Base-by-base conservation (phyloP, 2,113 vertebrate genomes). In the Myotis davidii region DNA sequence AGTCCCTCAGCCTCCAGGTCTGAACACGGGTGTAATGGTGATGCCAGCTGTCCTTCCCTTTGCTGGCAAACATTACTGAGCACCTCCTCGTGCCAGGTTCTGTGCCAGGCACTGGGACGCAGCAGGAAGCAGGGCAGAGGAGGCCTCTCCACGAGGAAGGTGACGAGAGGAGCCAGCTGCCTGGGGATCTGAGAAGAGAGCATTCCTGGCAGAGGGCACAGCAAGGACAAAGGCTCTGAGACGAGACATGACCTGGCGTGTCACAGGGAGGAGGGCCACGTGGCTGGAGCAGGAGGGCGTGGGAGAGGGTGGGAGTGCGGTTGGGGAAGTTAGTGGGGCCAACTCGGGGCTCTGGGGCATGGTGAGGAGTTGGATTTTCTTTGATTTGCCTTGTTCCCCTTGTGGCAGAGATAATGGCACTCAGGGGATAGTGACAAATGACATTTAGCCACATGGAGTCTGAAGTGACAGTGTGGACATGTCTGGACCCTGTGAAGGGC, bases 11-110 rank as follows among this genome's bases (percentile, higher is more conserved):
- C 65, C 85, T 56, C 59, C 12, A 42, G 37, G 34, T 59, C 77
- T 65, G 54, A 82, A 27, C 56, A 7, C 0, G 1, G 7, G 3
- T 0, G 0, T 32, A 10, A 29, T 8, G 9, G 6, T 12, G 18
- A 20, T 50, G 37, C 72, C 45, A n/a, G 17, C 29, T 61, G 0
- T 4, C 61, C 42, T 0, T n/a, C 77, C 23, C 56, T 92, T 82
- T 52, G 25, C 76, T 32, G 23, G 34, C 27, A n/a, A 32, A 10
- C 4, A 25, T 42, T 67, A 9, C 8, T 11, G 23, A 64, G 82
- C n/a, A 9, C 32, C 23, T 78, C 85, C 12, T 4, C 21, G 32
- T 16, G 8, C 64, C 16, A 0, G 14, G 13, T 14, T 52, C 70
- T 42, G 17, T 87, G 81, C 21, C 0, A 48, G 81, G 59, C 37